These are phyloP conservation scores for Phrynosoma platyrhinos DNA, from an alignment of 2,113 vertebrate species.

Conservation along the genomic window DNA sequence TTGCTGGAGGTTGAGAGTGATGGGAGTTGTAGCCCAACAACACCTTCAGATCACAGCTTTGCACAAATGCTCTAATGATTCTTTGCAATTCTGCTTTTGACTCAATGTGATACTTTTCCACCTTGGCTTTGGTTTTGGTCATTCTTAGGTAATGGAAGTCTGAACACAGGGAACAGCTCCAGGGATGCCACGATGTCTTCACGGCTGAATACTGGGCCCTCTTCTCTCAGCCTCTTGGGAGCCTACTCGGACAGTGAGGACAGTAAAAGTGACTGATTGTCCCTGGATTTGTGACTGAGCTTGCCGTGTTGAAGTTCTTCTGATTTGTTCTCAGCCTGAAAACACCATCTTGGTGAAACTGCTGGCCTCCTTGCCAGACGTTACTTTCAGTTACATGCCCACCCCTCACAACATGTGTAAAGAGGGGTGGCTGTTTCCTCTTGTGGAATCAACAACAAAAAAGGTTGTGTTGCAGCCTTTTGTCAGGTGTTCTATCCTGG, in stretches of 20 bases:
- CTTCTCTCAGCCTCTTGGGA: constrained; percentile 77
- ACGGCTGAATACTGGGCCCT: rapidly evolving
- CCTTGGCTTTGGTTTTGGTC: neutral
- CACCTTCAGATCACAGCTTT: neutral
- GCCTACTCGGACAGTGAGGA: constrained; percentile 77
- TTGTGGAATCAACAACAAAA: neutral
- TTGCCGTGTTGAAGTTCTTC: too few relatives aligned
- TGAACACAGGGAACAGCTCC: rapidly evolving
- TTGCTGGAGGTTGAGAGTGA: too few relatives aligned
- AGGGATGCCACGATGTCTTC: rapidly evolving
- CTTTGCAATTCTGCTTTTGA: neutral
- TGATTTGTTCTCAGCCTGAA: too few relatives aligned
- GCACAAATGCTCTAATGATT: neutral
- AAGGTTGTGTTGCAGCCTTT: too few relatives aligned
- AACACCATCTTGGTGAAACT: neutral
- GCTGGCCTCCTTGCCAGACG: neutral
- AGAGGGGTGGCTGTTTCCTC: rapidly evolving
- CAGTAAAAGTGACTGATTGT: constrained; percentile 52
- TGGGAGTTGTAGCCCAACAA: neutral
- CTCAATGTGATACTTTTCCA: too few relatives aligned
- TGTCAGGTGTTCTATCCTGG: too few relatives aligned
- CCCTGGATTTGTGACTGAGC: rapidly evolving
- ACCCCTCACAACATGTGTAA: too few relatives aligned
- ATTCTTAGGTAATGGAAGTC: constrained; percentile 28
- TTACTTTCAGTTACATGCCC: neutral